These are phyloP conservation scores for Ricordea florida DNA, from an alignment of 92 coral and sea anemone genomes.

Conservation along the genomic window DNA sequence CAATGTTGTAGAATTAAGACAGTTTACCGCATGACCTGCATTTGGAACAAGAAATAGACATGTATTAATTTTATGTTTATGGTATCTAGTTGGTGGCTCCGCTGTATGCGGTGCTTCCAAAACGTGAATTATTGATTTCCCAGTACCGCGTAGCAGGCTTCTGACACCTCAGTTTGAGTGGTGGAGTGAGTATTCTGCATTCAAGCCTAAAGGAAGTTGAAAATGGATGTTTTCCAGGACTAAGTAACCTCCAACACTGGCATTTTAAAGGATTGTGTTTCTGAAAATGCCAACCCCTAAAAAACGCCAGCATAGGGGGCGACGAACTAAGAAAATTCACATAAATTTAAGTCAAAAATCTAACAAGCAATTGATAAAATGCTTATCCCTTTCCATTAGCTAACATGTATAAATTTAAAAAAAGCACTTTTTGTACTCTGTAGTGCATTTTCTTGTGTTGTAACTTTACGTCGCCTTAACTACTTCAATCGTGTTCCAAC, in stretches of 20 bases:
- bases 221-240: conserved; percentile 5
- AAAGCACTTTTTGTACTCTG: neutral
- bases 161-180: neutral
- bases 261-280: too few relatives aligned
- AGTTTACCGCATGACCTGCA: neutral
- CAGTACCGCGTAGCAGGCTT: too few relatives aligned
- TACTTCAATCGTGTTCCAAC: neutral
- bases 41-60: neutral
- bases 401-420: neutral
- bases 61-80: neutral
- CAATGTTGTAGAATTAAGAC: neutral
- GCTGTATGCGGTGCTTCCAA: conserved; percentile 10
- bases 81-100: neutral
- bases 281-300: too few relatives aligned
- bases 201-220: conserved; percentile 1
- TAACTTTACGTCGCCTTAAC: neutral
- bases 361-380: neutral
- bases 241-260: neutral
- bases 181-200: neutral
- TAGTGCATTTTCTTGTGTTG: neutral
- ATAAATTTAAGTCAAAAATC: neutral
- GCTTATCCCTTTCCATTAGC: too few relatives aligned
- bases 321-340: too few relatives aligned
- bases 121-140: neutral
- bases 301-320: too few relatives aligned